These are phyloP conservation scores for Ectemnius continuus DNA, from an alignment of 2,888 invertebrate species.

Conservation along the genomic window DNA sequence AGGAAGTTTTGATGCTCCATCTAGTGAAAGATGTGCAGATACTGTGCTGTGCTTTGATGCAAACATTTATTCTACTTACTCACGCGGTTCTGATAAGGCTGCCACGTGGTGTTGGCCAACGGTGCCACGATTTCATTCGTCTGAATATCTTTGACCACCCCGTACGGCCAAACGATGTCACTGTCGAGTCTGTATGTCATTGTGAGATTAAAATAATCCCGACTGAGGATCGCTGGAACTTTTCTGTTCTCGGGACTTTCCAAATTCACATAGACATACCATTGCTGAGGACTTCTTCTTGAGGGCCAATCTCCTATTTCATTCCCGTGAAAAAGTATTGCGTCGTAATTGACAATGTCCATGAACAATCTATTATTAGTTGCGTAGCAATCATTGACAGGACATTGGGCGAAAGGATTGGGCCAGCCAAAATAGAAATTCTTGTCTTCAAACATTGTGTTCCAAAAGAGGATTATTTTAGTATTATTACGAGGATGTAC, in stretches of 20 bases:
- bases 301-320: conserved; percentile 70
- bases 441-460: conserved; percentile 65
- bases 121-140: conserved; percentile 60
- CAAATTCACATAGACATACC: conserved; percentile 79
- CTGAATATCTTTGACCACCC: conserved; percentile 68
- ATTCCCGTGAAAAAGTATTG: conserved; percentile 80
- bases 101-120: conserved; percentile 47
- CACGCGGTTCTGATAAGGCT: conserved; percentile 25
- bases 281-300: conserved; percentile 75
- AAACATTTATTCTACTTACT: conserved; percentile 44
- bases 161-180: conserved; percentile 79
- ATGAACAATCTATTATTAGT: conserved; percentile 74
- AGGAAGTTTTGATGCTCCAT: not conserved
- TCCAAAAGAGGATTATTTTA: conserved; percentile 71
- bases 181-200: conserved; percentile 81
- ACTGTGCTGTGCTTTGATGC: too few species aligned
- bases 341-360: conserved; percentile 78
- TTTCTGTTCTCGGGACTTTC: conserved; percentile 76
- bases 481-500: not conserved
- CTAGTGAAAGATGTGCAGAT: too few species aligned
- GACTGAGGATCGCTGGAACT: conserved; percentile 46
- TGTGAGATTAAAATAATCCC: conserved; percentile 80
- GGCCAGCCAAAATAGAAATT: conserved; percentile 65
- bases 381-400: conserved; percentile 78
- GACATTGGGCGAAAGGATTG: conserved; percentile 56